Conservation (phyloP, 2,113 vertebrate species). For the human region DNA sequence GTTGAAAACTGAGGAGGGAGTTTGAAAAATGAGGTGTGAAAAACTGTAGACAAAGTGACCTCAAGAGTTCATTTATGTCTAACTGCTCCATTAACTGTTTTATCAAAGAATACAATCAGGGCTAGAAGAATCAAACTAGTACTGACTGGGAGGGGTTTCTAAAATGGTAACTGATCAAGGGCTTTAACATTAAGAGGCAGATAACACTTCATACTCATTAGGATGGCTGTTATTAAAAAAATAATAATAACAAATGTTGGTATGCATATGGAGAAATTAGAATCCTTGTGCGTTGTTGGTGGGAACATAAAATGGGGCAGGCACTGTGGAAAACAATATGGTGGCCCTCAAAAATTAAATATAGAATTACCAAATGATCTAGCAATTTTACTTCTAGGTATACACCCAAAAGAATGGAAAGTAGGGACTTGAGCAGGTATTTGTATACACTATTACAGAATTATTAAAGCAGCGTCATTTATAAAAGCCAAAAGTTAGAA, state of each 20-base stretch:
- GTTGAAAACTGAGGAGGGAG: not conserved
- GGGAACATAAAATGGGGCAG: not conserved
- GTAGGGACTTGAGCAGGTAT: not conserved
- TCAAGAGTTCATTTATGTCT: not conserved
- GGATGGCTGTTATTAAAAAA: no score
- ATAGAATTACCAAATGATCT: not conserved
- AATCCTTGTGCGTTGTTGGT: not conserved
- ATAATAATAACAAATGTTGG: not conserved
- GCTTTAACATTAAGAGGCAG: not conserved
- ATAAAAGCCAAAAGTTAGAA: not conserved
- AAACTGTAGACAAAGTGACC: not conserved
- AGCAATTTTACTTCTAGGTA: not conserved
- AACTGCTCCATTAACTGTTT: not conserved
- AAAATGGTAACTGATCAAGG: not conserved
- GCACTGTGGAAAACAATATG: not conserved
- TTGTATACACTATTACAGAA: not conserved
- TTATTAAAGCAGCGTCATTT: not conserved
- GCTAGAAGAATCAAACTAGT: not conserved
- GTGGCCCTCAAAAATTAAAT: not conserved
- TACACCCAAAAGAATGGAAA: not conserved
- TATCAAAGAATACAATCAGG: not conserved
- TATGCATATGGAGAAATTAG: not conserved
- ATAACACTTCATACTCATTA: not conserved
- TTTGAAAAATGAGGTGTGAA: not conserved
- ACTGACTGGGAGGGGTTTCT: not conserved